Percentiles rank a stretch among this genome's conserved stretches.
Evolutionary conservation across 2,113 vertebrate species (phyloP).

Genomic region (Amphiprion ocellaris): DNA sequence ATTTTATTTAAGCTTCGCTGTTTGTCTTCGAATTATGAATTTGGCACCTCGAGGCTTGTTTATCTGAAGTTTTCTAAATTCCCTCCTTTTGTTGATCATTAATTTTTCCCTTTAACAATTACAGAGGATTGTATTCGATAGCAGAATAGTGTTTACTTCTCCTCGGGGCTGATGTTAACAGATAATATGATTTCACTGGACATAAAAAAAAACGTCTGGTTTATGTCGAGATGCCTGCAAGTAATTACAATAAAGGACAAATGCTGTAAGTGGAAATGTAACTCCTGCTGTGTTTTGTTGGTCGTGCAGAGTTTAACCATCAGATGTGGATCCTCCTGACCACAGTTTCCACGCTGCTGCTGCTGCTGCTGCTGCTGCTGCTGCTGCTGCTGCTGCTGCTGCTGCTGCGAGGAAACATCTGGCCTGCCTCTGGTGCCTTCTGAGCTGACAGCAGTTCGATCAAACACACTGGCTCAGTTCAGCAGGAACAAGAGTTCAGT

Average conservation of each 20-base stretch:
- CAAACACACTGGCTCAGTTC: constrained; percentile 97
- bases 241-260: neutral
- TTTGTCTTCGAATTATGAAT: too few species aligned
- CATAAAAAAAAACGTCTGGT: neutral
- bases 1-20: too few species aligned
- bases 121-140: too few species aligned
- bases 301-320: neutral
- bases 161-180: too few species aligned
- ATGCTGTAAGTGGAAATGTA: neutral
- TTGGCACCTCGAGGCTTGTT: too few species aligned
- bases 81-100: too few species aligned
- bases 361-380: too few species aligned
- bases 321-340: neutral
- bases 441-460: constrained; percentile 67
- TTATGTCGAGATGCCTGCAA: neutral
- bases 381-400: too few species aligned
- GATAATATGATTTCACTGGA: too few species aligned
- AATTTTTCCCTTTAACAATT: too few species aligned
- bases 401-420: constrained; percentile 31
- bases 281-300: constrained; percentile 2
- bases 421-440: constrained; percentile 64
- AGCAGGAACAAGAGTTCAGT: constrained; percentile 99
- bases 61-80: too few species aligned
- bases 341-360: neutral
- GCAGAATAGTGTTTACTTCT: too few species aligned